Evolutionary conservation across 2,888 invertebrate genomes (phyloP).

Genomic region (Biston betularia): DNA sequence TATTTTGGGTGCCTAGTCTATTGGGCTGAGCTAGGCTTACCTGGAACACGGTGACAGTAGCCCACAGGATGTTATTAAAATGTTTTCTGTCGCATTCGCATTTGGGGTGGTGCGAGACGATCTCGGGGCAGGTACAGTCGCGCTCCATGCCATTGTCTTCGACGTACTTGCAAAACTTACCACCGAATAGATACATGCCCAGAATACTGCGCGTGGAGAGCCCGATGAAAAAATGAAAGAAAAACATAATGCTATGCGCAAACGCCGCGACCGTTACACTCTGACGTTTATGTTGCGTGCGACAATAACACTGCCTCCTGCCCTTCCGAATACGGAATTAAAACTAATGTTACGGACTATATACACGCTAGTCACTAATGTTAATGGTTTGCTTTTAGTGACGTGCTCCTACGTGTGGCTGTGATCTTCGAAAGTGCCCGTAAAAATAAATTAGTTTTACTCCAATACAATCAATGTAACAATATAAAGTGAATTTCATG

Average conservation of each 20-base stretch:
- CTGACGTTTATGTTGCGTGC: slow-evolving; percentile 66
- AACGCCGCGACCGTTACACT: slow-evolving; percentile 77
- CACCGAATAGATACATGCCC: slow-evolving; percentile 99
- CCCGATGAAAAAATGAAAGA: slow-evolving; percentile 84
- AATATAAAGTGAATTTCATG: slow-evolving; percentile 35
- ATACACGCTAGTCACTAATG: slow-evolving; percentile 39
- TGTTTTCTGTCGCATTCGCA: slow-evolving; percentile 99
- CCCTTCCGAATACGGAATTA: slow-evolving; percentile 47
- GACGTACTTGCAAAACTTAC: slow-evolving; percentile 99
- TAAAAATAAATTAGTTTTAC: slow-evolving; percentile 69
- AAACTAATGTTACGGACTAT: slow-evolving; percentile 61
- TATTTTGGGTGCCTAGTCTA: slow-evolving; percentile 65
- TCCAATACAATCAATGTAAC: slow-evolving; percentile 45
- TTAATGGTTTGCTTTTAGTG: slow-evolving; percentile 38
- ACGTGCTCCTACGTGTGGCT: slow-evolving; percentile 38
- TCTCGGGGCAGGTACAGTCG: slow-evolving; percentile 97
- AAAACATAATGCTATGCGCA: slow-evolving; percentile 85
- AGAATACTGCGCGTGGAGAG: slow-evolving; percentile 93
- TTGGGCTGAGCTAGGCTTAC: slow-evolving; percentile 87
- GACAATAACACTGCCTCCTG: slow-evolving; percentile 74
- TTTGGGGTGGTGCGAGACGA: slow-evolving; percentile 94
- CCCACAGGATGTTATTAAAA: slow-evolving; percentile 99
- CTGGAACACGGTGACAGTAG: slow-evolving; percentile 99
- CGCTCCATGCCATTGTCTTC: slow-evolving; percentile 93
- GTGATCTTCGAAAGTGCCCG: slow-evolving; percentile 47